Conservation (phyloP, 2,797 vertebrate species). For the Hypotaenidia okinawae region DNA sequence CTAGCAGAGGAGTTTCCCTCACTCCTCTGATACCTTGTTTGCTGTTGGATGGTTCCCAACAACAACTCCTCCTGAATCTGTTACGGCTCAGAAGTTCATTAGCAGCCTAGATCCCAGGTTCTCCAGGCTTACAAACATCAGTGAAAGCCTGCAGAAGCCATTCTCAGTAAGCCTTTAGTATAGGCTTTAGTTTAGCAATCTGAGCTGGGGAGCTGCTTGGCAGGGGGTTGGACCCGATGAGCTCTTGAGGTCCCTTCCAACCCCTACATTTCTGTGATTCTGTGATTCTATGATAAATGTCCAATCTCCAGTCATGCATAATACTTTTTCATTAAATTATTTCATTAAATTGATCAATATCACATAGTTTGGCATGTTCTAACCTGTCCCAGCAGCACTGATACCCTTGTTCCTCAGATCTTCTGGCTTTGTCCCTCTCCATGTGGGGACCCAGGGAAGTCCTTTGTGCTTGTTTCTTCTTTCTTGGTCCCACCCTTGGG, state of each 20-base stretch:
- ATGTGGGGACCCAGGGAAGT: fast-evolving
- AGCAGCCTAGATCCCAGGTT: not conserved
- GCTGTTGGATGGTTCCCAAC: fast-evolving
- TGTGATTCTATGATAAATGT: too few relatives aligned
- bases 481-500: not conserved
- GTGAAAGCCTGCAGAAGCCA: not conserved
- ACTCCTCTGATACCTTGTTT: not conserved
- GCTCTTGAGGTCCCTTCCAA: too few relatives aligned
- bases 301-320: not conserved
- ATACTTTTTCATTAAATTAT: not conserved
- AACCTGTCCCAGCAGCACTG: not conserved
- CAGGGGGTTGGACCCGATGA: too few relatives aligned
- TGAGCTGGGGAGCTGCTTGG: too few relatives aligned
- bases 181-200: too few relatives aligned
- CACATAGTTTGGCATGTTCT: not conserved
- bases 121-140: not conserved
- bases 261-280: too few relatives aligned
- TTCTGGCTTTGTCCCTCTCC: not conserved
- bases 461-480: not conserved
- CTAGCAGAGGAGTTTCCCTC: not conserved
- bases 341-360: not conserved
- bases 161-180: not conserved
- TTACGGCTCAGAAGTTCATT: not conserved
- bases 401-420: not conserved
- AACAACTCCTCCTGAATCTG: not conserved